Conservation (phyloP, 2,888 invertebrate genomes). For the Quadriops clusia region DNA sequence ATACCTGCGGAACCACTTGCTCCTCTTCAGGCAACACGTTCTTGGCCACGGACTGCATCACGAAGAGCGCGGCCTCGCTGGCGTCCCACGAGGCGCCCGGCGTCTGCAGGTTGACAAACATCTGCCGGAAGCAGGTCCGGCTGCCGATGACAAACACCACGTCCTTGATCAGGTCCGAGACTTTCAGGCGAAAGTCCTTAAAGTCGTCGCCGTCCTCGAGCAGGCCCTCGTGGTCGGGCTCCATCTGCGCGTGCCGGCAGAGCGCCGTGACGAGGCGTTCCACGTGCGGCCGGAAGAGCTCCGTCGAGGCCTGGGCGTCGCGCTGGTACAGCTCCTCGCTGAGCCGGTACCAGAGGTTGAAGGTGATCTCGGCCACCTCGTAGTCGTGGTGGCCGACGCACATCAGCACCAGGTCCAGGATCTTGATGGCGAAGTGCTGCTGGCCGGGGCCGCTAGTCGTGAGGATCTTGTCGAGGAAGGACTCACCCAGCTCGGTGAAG, state of each 20-base stretch:
- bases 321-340: constrained; percentile 89
- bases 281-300: constrained; percentile 79
- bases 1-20: constrained; percentile 8
- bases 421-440: constrained; percentile 67
- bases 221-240: constrained; percentile 82
- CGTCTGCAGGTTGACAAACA: constrained; percentile 65
- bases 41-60: constrained; percentile 92
- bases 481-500: constrained; percentile 89
- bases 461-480: constrained; percentile 76
- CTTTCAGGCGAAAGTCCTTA: constrained; percentile 70
- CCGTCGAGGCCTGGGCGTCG: constrained; percentile 68
- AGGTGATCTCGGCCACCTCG: constrained; percentile 88
- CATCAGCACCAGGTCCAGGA: constrained; percentile 77
- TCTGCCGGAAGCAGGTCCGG: constrained; percentile 81
- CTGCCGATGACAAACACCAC: constrained; percentile 94
- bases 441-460: constrained; percentile 45
- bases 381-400: constrained; percentile 97
- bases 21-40: constrained; percentile 81
- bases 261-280: constrained; percentile 82
- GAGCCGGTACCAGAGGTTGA: constrained; percentile 91
- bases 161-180: constrained; percentile 89
- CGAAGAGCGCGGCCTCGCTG: constrained; percentile 85
- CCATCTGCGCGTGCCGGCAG: constrained; percentile 88
- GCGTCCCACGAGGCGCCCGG: constrained; percentile 79
- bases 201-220: constrained; percentile 79